Evolutionary conservation across 2,888 invertebrate species (phyloP).

Genomic region (Odontocolon sp.): DNA sequence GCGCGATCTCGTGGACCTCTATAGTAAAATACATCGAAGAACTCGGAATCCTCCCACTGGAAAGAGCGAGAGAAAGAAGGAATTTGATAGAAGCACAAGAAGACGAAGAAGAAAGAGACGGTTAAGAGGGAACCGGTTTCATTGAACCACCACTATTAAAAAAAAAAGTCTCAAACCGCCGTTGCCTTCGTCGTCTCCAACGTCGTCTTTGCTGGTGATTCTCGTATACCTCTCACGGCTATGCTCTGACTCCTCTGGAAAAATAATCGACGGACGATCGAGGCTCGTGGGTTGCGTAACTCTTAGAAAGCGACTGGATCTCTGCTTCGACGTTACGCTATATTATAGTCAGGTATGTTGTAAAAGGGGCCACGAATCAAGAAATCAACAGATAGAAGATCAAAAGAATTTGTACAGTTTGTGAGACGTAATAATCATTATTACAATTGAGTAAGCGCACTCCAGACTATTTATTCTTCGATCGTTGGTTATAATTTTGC

Average conservation of each 20-base stretch:
- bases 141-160: constrained; percentile 79
- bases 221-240: constrained; percentile 46
- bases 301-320: constrained; percentile 72
- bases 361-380: constrained; percentile 39
- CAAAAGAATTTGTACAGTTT: constrained; percentile 33
- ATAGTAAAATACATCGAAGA: constrained; percentile 45
- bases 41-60: constrained; percentile 49
- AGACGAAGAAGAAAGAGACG: constrained; percentile 34
- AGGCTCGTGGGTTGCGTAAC: constrained; percentile 75
- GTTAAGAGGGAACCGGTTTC: constrained; percentile 76
- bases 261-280: constrained; percentile 79
- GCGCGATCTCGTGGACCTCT: constrained; percentile 54
- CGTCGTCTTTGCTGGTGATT: constrained; percentile 36
- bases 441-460: background rate
- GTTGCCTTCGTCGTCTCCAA: constrained; percentile 54
- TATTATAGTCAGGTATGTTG: background rate
- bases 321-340: constrained; percentile 1
- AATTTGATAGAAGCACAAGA: constrained; percentile 2
- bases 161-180: constrained; percentile 76
- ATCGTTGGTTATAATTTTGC: background rate
- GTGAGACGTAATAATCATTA: background rate
- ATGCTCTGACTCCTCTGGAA: constrained; percentile 63
- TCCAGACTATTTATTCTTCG: background rate
- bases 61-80: constrained; percentile 53
- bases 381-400: constrained; percentile 34